Evolutionary conservation across 1,140 invertebrate species (phyloP), one percentile per base, ranked within the genome.

Genomic region (Saccostrea cuccullata): DNA sequence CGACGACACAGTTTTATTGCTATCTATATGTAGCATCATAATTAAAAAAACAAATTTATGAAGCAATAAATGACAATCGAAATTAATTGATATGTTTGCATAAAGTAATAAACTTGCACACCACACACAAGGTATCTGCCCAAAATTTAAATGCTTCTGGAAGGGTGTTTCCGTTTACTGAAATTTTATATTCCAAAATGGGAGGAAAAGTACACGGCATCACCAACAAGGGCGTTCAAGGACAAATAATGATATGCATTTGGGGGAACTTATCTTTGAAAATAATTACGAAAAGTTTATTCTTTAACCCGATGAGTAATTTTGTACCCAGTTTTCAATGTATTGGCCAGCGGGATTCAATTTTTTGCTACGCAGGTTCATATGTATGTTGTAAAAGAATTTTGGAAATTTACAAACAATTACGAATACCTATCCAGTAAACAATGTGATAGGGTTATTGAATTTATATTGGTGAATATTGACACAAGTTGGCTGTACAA

Each of bases 21-120:
- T 47, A 47, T 47, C 9, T 47, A 8, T 47, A 64, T n/a, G 58
- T 6, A 17, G 15, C 58, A 20, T 1, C 58, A 20, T 20, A 64
- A 64, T 64, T 64, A 20, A n/a, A 60, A n/a, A 60, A 60, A 60
- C 20, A 20, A 64, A 64, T 64, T 64, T n/a, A 64, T 64, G 70
- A 15, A 13, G 70, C 26, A 15, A 77, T 77, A 77, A 77, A 77
- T 77, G 70, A 36, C 70, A 77, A 77, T 77, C 15, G 6, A 36
- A 77, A 77, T 30, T 77, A 77, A 77, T 77, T 77, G 70, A 77
- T 77, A 77, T 77, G 26, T 30, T 77, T 77, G 70, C 26, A 77
- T 26, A 77, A 77, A 77, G 70, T 11, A 77, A 36, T 77, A 30
- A 30, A 77, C 23, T 30, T 26, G 11, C 0, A 12, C 5, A 30